These are phyloP conservation scores for Pelosia muscerda DNA, from an alignment of 2,888 invertebrate genomes.

Conservation along the genomic window DNA sequence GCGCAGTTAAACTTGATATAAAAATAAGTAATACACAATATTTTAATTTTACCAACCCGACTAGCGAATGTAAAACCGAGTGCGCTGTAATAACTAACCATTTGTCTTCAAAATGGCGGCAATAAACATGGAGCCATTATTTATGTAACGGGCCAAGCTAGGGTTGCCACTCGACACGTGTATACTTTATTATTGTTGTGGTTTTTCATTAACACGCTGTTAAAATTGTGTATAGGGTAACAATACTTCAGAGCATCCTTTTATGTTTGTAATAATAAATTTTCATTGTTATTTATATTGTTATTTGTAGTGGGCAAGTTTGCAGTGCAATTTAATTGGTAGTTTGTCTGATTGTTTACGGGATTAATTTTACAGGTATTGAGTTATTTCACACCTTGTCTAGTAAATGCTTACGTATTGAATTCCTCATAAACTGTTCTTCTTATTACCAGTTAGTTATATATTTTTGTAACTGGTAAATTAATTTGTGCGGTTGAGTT, in stretches of 20 bases:
- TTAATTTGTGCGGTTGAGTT: too few species aligned
- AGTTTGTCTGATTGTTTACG: neutral
- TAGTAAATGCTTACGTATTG: too few species aligned
- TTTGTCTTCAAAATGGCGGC: constrained; percentile 87
- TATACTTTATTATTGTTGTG: constrained; percentile 82
- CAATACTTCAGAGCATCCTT: constrained; percentile 48
- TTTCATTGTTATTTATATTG: constrained; percentile 33
- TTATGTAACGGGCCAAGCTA: constrained; percentile 83
- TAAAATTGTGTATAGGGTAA: constrained; percentile 55
- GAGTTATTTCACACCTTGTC: neutral
- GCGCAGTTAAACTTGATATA: constrained; percentile 77
- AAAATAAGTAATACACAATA: constrained; percentile 85
- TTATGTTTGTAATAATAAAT: constrained; percentile 45
- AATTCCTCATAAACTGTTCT: neutral
- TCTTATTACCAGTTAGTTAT: neutral
- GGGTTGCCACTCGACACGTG: constrained; percentile 83
- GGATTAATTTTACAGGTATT: neutral
- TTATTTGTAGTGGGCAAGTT: constrained; percentile 36
- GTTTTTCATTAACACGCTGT: constrained; percentile 79
- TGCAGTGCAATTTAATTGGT: constrained; percentile 23
- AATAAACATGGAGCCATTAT: constrained; percentile 86
- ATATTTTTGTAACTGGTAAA: too few species aligned
- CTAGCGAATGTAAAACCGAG: constrained; percentile 84
- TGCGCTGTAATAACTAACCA: constrained; percentile 86
- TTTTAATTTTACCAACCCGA: constrained; percentile 83